A percentile compares a stretch with the other conserved stretches of the same genome.
These are phyloP conservation scores for Parambassis ranga DNA, from an alignment of 2,797 vertebrate genomes.

Conservation along the genomic window DNA sequence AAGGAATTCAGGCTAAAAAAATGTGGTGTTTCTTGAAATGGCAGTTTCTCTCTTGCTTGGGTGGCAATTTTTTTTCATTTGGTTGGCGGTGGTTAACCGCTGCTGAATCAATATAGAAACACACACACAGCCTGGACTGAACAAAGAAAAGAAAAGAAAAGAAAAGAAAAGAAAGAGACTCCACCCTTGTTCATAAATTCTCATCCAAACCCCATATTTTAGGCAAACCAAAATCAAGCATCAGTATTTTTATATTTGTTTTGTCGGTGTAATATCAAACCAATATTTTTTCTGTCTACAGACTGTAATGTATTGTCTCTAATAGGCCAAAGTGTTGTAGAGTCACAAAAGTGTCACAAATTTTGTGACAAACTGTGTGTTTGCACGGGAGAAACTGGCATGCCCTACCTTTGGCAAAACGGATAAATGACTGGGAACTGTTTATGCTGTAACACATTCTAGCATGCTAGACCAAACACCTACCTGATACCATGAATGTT, in stretches of 20 bases:
- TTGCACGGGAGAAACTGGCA: not conserved
- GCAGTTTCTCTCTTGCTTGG: constrained; percentile 26
- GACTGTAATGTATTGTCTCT: no score
- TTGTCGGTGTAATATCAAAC: not conserved
- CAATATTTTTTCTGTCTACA: not conserved
- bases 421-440: not conserved
- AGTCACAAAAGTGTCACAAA: not conserved
- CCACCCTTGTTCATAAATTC: constrained; percentile 29
- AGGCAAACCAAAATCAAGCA: constrained; percentile 14
- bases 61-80: constrained; percentile 35
- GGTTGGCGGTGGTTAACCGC: constrained; percentile 30
- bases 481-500: constrained; percentile 97
- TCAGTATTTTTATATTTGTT: constrained; percentile 3
- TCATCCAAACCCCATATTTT: constrained; percentile 7
- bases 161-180: constrained; percentile 4
- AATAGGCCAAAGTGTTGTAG: no score
- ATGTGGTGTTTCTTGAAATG: constrained; percentile 27
- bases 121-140: constrained; percentile 1
- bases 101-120: constrained; percentile 44
- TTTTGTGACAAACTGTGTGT: not conserved
- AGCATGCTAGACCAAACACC: not conserved
- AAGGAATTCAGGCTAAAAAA: constrained; percentile 16
- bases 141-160: not conserved
- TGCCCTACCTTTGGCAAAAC: not conserved
- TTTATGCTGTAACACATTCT: not conserved